Conservation (phyloP, 1,140 invertebrate genomes). For the Pseudomyrmex cubaensis region DNA sequence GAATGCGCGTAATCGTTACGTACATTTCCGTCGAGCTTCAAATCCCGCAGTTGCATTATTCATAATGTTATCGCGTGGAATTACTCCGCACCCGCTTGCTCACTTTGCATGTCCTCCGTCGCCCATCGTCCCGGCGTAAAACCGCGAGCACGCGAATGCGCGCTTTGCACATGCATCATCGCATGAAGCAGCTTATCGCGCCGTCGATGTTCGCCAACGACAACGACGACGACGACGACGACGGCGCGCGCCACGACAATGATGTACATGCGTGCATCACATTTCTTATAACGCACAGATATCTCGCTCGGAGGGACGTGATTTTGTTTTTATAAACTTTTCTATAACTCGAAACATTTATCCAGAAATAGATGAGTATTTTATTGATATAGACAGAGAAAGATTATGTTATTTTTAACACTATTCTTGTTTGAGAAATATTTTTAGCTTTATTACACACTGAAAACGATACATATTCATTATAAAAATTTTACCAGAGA, state of each 20-base stretch:
- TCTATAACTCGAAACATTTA: too few relatives aligned
- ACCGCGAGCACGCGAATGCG: constrained; percentile 57
- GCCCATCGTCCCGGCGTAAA: constrained; percentile 49
- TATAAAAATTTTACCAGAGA: too few relatives aligned
- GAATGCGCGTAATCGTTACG: constrained; percentile 51
- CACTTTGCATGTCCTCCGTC: constrained; percentile 46
- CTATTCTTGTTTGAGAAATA: too few relatives aligned
- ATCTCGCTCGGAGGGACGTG: neutral
- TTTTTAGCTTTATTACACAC: too few relatives aligned
- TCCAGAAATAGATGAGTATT: too few relatives aligned
- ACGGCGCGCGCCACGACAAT: neutral
- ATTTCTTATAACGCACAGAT: constrained; percentile 6
- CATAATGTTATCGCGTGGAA: constrained; percentile 56
- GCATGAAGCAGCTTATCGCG: constrained; percentile 52
- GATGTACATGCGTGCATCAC: constrained; percentile 6
- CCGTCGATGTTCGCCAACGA: constrained; percentile 50
- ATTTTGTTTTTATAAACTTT: too few relatives aligned
- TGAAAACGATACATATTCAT: too few relatives aligned
- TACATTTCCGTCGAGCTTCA: constrained; percentile 56
- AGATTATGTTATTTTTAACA: too few relatives aligned
- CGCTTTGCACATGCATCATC: constrained; percentile 57
- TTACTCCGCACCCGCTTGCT: constrained; percentile 39
- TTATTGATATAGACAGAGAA: too few relatives aligned
- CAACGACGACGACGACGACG: constrained; percentile 14
- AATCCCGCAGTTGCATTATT: constrained; percentile 61